phyloP scores from a whole-genome alignment of 1,140 invertebrate genomes.

The Calephelis nemesis region DNA sequence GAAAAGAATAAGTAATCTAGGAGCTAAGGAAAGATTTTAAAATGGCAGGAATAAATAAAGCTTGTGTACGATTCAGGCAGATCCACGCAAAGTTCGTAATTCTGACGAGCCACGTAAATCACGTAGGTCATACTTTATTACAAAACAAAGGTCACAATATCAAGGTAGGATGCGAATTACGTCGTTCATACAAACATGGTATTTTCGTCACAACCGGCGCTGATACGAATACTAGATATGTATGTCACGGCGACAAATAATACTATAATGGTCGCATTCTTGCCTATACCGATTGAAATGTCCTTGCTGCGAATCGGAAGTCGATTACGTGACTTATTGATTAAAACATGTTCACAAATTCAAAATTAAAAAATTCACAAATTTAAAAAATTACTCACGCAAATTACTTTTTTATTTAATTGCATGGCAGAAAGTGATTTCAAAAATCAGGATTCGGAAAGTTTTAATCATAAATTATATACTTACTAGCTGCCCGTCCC shows the following conservation, averaged over 20 bases:
- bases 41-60: too few species aligned
- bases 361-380: background rate
- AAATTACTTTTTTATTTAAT: too few species aligned
- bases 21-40: too few species aligned
- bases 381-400: too few species aligned
- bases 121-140: slow-evolving; percentile 5
- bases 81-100: too few species aligned
- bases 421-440: too few species aligned
- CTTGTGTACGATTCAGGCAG: too few species aligned
- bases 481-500: too few species aligned
- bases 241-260: slow-evolving; percentile 27
- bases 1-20: too few species aligned
- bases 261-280: slow-evolving; percentile 3
- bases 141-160: slow-evolving; percentile 27
- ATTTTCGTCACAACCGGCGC: slow-evolving; percentile 26
- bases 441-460: too few species aligned
- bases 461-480: too few species aligned
- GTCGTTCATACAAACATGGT: slow-evolving; percentile 25
- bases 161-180: slow-evolving; percentile 24
- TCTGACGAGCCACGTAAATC: too few species aligned
- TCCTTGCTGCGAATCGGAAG: slow-evolving; percentile 2
- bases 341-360: background rate
- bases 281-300: background rate
- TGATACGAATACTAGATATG: slow-evolving; percentile 30
- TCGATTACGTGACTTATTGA: background rate